A percentile compares a stretch with the other conserved stretches of the same genome.
phyloP scores from a whole-genome alignment of 2,888 invertebrate species.

The Neoascia interrupta region DNA sequence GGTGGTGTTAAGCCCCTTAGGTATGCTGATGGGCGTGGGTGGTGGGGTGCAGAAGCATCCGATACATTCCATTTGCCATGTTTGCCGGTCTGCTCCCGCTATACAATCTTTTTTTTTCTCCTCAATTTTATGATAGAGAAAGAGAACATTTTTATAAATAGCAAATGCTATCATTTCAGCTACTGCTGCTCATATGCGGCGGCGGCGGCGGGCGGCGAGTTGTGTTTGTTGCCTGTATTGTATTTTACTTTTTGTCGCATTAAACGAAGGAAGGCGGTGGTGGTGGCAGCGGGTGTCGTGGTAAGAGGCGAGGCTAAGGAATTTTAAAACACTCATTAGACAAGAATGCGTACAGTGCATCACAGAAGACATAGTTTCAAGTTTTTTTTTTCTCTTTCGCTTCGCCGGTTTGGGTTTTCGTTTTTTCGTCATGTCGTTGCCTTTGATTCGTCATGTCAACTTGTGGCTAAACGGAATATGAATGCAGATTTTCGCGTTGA shows the following conservation, averaged over 20 bases:
- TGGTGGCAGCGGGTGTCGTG: too few species aligned
- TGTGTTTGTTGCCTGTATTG: constrained; percentile 9
- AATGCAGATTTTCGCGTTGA: background rate
- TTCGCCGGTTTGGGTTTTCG: background rate
- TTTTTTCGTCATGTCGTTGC: constrained; percentile 46
- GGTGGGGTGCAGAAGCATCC: background rate
- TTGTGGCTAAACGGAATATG: constrained; percentile 40
- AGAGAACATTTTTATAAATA: constrained; percentile 55
- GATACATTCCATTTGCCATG: constrained; percentile 21
- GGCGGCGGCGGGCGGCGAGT: background rate
- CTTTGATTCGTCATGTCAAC: constrained; percentile 59
- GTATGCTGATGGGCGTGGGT: background rate
- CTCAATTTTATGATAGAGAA: constrained; percentile 15
- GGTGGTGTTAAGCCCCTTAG: background rate
- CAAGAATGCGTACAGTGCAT: constrained; percentile 61
- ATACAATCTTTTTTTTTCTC: background rate
- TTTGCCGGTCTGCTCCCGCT: constrained; percentile 37
- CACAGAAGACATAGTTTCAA: constrained; percentile 34
- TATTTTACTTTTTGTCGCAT: too few species aligned
- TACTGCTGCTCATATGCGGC: constrained; percentile 3
- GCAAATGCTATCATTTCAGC: constrained; percentile 65
- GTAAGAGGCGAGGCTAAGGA: constrained; percentile 6
- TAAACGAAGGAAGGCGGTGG: too few species aligned
- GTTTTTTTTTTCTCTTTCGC: constrained; percentile 13
- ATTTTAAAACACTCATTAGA: constrained; percentile 63